Evolutionary conservation across 2,113 vertebrate genomes (phyloP).

Genomic region (Rhegmatorhina hoffmannsi): DNA sequence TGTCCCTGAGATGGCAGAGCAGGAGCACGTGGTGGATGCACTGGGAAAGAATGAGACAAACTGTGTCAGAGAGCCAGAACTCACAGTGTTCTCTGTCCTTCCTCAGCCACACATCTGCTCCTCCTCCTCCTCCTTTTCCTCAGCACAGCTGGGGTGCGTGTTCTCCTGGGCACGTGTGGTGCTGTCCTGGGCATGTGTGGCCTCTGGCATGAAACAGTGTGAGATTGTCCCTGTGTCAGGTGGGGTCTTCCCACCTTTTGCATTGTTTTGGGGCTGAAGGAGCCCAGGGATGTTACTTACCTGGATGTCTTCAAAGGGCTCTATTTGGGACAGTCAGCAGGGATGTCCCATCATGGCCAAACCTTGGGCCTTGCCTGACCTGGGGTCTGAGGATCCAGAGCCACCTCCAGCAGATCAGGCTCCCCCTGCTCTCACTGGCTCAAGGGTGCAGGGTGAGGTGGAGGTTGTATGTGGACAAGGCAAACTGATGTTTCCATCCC

Average conservation of each 20-base stretch:
- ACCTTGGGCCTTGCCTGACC: fast-evolving
- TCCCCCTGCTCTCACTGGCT: fast-evolving
- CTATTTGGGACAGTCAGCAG: not conserved
- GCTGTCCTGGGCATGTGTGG: fast-evolving
- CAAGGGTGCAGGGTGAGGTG: not conserved
- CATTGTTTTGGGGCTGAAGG: fast-evolving
- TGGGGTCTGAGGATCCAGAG: no score
- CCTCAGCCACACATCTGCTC: not conserved
- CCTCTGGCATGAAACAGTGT: fast-evolving
- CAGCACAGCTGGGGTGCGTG: fast-evolving
- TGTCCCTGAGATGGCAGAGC: not conserved
- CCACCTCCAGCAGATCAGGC: not conserved
- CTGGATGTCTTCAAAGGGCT: not conserved
- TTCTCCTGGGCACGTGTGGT: not conserved
- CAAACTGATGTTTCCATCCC: not conserved
- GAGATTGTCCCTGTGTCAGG: fast-evolving
- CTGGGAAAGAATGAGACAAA: not conserved
- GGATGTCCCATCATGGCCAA: fast-evolving
- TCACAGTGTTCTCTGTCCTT: not conserved
- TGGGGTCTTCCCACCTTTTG: not conserved
- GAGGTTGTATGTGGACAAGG: fast-evolving
- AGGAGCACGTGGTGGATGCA: fast-evolving
- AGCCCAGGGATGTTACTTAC: fast-evolving
- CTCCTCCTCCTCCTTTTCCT: not conserved
- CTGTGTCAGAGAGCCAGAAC: not conserved